Conservation (phyloP, 2,888 invertebrate genomes). For the Terebella lapidaria region DNA sequence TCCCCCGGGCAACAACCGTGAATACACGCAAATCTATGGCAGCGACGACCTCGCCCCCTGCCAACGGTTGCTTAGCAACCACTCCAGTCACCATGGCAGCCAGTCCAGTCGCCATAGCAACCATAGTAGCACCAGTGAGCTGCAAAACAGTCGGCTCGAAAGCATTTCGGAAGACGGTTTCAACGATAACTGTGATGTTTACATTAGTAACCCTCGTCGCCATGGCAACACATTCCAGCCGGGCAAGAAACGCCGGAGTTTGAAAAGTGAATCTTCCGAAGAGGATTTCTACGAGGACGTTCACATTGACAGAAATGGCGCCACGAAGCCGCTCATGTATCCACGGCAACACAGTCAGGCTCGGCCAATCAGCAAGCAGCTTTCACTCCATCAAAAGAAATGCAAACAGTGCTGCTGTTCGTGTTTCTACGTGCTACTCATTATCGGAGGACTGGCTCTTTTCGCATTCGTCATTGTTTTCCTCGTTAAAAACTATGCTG, state of each 20-base stretch:
- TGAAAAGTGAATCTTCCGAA: conserved; percentile 3
- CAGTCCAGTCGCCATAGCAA: too few relatives aligned
- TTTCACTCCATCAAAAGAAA: background rate
- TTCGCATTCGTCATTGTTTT: conserved; percentile 12
- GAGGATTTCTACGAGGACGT: background rate
- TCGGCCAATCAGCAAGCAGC: background rate
- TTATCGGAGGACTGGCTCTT: conserved; percentile 4
- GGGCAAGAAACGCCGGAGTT: background rate
- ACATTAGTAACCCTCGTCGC: too few relatives aligned
- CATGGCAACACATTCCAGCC: background rate
- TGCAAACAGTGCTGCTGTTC: conserved; percentile 2
- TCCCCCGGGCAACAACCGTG: background rate
- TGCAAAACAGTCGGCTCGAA: background rate
- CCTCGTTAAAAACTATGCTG: conserved; percentile 11
- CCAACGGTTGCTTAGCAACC: too few relatives aligned
- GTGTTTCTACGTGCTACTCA: conserved; percentile 9
- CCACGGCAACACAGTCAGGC: conserved; percentile 13
- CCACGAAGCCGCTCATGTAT: conserved; percentile 17
- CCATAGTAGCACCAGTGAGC: background rate
- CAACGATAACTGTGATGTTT: background rate
- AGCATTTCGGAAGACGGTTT: background rate
- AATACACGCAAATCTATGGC: background rate
- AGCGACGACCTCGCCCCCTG: background rate
- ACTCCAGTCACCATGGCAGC: too few relatives aligned
- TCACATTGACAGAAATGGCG: background rate